Percentiles rank a stretch among this genome's conserved stretches.
phyloP scores from a whole-genome alignment of 2,797 vertebrate species.

The Mormyrops attenuatus region DNA sequence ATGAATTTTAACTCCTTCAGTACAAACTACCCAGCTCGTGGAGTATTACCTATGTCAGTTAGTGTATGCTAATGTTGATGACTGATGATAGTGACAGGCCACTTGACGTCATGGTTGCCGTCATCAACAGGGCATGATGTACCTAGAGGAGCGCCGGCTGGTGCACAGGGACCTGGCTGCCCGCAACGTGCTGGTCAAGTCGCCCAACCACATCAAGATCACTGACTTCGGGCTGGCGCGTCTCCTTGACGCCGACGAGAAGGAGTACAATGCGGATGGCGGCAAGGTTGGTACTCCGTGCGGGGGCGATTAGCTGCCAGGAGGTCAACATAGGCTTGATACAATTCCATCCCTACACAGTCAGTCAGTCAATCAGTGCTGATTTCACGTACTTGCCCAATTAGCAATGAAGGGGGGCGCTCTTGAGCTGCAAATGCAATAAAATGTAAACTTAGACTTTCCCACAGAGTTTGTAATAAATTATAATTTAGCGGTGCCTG shows the following conservation, averaged over 20 bases:
- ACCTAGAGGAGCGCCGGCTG: conserved; percentile 87
- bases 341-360: background rate
- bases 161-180: conserved; percentile 95
- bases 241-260: conserved; percentile 91
- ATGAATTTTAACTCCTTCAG: background rate
- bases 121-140: conserved; percentile 90
- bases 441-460: background rate
- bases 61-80: background rate
- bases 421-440: background rate
- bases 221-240: conserved; percentile 94
- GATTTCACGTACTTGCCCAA: background rate
- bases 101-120: background rate
- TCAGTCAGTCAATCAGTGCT: background rate
- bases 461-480: background rate
- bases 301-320: background rate
- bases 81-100: background rate
- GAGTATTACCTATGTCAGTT: background rate
- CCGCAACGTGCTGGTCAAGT: conserved; percentile 93
- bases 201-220: conserved; percentile 97
- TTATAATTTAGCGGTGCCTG: background rate
- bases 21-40: background rate
- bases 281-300: conserved; percentile 74
- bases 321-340: background rate
- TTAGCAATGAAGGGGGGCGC: background rate
- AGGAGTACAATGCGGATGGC: conserved; percentile 96